Base-by-base conservation (phyloP, 1,140 invertebrate genomes). In the Apis mellifera region DNA sequence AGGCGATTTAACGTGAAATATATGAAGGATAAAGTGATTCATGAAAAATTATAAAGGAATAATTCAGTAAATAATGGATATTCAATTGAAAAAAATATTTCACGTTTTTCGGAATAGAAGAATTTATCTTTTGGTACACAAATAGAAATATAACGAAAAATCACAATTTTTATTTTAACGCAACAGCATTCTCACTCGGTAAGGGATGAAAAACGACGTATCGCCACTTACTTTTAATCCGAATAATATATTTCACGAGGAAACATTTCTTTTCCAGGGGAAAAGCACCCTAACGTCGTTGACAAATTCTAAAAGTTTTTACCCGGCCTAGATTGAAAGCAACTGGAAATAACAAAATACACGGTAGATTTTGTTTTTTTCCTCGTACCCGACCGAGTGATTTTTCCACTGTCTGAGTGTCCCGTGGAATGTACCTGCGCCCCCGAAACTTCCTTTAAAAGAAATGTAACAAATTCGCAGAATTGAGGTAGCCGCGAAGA, bases 281-380 rank as follows among this genome's bases (percentile, higher is more conserved):
- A 19, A 48, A 17, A 23, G 9, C 32, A 48, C 32, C 55, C 21
- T 55, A 11, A 19, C n/a, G 32, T 17, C 75, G 15, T 52, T 80
- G 82, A 81, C 17, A 80, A 81, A 84, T 74, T 60, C 64, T 21
- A 15, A n/a, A 74, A 62, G 26, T 74, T 84, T 55, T 74, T 80
- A 9, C 13, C 7, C 42, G n/a, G 21, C 15, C 42, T 68, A 76
- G 71, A 84, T 82, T 76, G 78, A 70, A 65, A 68, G 70, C 59
- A 70, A 55, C 21, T 54, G 26, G 12, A 55, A 57, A 59, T 76
- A 60, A 50, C 64, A 76, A 76, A 82, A 62, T 66, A 54, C 69
- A 62, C 8, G 50, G 13, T 19, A 48, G 48, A 65, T 78, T 82
- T 19, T 62, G 26, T 78, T 62, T 64, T n/a, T 59, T 19, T 52